These are phyloP conservation scores for Castor canadensis DNA, from an alignment of 2,113 vertebrate species.

Conservation along the genomic window DNA sequence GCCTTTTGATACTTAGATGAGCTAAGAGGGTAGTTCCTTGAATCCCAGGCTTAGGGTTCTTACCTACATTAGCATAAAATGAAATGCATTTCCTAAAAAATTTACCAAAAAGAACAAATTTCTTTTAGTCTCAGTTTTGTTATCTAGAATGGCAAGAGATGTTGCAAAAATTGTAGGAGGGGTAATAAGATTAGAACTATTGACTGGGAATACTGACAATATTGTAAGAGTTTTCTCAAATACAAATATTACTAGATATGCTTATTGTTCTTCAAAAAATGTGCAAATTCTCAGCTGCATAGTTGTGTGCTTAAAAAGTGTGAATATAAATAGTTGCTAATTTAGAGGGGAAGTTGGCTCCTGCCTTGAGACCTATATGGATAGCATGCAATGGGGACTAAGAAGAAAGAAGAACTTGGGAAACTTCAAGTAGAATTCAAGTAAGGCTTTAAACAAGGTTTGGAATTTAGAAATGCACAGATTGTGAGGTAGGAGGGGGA, in stretches of 20 bases:
- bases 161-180: neutral
- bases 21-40: neutral
- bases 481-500: neutral
- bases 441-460: neutral
- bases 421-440: slow-evolving; percentile 40
- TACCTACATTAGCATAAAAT: neutral
- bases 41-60: neutral
- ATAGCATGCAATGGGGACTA: neutral
- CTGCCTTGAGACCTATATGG: neutral
- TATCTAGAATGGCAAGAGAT: neutral
- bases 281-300: neutral
- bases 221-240: neutral
- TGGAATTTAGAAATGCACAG: slow-evolving; percentile 57
- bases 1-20: neutral
- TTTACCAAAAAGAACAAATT: neutral
- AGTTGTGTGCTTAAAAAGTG: neutral
- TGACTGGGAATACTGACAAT: neutral
- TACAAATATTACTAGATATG: neutral
- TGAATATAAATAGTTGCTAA: neutral
- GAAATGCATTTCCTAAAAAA: neutral
- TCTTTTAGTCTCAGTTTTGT: neutral
- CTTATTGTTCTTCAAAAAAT: neutral
- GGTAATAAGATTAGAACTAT: neutral
- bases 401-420: neutral
- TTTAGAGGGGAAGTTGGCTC: neutral